These are phyloP conservation scores for Aphelinus certus DNA, from an alignment of 1,140 invertebrate species.

Conservation along the genomic window DNA sequence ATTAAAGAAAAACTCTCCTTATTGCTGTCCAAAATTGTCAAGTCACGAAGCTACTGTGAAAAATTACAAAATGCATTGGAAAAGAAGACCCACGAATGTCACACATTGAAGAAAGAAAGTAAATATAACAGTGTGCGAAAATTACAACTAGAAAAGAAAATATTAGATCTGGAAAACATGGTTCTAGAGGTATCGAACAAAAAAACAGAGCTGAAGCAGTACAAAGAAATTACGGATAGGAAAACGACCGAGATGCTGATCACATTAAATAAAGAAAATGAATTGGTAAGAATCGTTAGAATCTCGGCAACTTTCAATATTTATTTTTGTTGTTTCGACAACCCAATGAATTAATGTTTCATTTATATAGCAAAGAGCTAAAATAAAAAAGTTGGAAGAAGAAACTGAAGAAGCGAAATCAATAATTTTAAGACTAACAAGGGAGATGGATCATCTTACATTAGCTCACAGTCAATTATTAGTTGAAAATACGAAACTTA, in stretches of 20 bases:
- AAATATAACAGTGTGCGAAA: constrained; percentile 54
- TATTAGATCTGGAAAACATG: constrained; percentile 63
- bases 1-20: constrained; percentile 54
- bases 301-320: too few species aligned
- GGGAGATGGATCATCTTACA: constrained; percentile 63
- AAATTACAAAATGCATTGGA: constrained; percentile 55
- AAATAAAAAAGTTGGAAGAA: constrained; percentile 58
- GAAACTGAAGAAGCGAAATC: constrained; percentile 56
- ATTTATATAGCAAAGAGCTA: constrained; percentile 50
- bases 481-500: constrained; percentile 71
- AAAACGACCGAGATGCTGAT: constrained; percentile 55
- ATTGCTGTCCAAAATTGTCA: constrained; percentile 54
- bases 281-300: constrained; percentile 45
- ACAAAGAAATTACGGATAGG: constrained; percentile 56
- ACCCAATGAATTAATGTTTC: not conserved
- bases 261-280: constrained; percentile 57
- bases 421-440: constrained; percentile 54
- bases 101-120: constrained; percentile 52
- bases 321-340: constrained; percentile 38
- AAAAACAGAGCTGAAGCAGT: constrained; percentile 61
- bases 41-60: constrained; percentile 52
- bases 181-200: constrained; percentile 66
- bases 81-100: constrained; percentile 52
- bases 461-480: constrained; percentile 70
- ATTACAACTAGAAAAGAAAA: constrained; percentile 63